These are phyloP conservation scores for Botrylloides violaceus DNA, from an alignment of 23 tunicate species.

Conservation along the genomic window DNA sequence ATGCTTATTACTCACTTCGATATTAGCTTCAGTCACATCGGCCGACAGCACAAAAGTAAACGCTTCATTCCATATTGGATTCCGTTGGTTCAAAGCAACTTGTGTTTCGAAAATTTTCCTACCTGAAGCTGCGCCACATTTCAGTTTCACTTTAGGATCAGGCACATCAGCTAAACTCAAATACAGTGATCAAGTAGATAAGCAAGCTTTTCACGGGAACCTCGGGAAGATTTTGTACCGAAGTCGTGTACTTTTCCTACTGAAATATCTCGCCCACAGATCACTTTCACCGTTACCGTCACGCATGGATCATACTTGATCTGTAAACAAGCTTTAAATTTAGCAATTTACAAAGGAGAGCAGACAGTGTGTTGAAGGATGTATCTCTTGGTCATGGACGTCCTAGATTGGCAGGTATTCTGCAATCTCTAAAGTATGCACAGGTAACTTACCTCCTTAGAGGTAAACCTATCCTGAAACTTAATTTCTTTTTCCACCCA, in stretches of 20 bases:
- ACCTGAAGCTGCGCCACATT: constrained; percentile 1
- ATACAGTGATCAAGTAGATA: neutral
- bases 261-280: constrained; percentile 28
- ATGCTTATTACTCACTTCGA: constrained; percentile 1
- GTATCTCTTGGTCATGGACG: too few species aligned
- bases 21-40: neutral
- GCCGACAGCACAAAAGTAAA: constrained; percentile 13
- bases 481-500: neutral
- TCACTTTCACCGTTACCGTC: constrained; percentile 23
- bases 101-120: constrained; percentile 10
- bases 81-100: constrained; percentile 3
- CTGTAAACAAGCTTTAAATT: constrained; percentile 19
- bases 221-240: constrained; percentile 1
- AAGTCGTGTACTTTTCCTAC: constrained; percentile 31
- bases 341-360: too few species aligned
- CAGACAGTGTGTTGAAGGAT: too few species aligned
- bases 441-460: neutral
- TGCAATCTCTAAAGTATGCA: too few species aligned
- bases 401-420: too few species aligned
- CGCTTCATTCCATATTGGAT: constrained; percentile 15
- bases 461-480: neutral
- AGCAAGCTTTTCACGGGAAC: neutral
- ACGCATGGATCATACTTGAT: constrained; percentile 14
- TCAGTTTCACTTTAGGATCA: constrained; percentile 11
- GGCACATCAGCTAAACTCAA: constrained; percentile 6